These are phyloP conservation scores for Amiota mariae DNA, from an alignment of 2,888 invertebrate genomes.

Conservation along the genomic window DNA sequence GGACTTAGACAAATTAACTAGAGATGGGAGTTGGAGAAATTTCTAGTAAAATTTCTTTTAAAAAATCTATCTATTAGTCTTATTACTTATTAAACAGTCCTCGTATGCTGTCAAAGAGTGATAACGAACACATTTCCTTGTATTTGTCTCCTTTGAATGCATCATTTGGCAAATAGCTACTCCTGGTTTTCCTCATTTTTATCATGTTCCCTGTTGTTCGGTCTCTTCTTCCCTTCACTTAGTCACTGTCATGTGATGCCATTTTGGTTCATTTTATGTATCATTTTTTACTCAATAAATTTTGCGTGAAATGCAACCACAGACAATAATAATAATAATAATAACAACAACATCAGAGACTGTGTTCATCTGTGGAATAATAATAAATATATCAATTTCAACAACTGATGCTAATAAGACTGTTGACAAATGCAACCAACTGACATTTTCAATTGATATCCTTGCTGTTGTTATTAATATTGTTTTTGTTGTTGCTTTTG, in stretches of 20 bases:
- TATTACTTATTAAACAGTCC: too few species aligned
- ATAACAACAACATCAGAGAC: constrained; percentile 19
- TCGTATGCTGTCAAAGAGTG: too few species aligned
- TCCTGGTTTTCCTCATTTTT: too few species aligned
- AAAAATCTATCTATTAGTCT: too few species aligned
- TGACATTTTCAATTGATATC: constrained; percentile 9
- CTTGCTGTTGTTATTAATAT: neutral
- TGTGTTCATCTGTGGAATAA: neutral
- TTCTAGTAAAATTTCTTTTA: too few species aligned
- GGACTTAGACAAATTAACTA: too few species aligned
- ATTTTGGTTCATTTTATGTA: neutral
- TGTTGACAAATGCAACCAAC: neutral
- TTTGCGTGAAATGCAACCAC: constrained; percentile 31
- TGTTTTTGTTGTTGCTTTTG: neutral
- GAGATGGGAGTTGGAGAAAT: too few species aligned
- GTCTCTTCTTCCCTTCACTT: neutral
- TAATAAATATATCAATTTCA: neutral
- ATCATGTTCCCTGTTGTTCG: neutral
- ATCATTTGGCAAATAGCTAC: too few species aligned
- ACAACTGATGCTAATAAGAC: constrained; percentile 16
- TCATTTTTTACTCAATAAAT: neutral
- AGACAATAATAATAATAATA: constrained; percentile 20
- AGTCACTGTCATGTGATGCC: constrained; percentile 17
- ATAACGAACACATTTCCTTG: too few species aligned
- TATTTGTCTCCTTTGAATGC: too few species aligned